Percentiles rank a stretch among this genome's conserved stretches.
These are phyloP conservation scores for Anguilla rostrata DNA, from an alignment of 2,113 vertebrate species.

Conservation along the genomic window DNA sequence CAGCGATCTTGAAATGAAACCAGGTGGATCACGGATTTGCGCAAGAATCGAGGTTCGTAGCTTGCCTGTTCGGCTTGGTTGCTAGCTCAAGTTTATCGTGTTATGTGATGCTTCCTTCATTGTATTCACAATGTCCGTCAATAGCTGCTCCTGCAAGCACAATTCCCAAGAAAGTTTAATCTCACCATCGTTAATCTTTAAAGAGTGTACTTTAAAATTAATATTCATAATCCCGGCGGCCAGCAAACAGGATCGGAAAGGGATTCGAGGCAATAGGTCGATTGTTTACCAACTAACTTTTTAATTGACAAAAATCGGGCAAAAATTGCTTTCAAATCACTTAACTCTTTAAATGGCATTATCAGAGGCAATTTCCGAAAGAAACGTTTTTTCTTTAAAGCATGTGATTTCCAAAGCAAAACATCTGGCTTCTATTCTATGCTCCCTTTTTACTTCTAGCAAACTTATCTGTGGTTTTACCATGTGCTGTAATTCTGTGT, in stretches of 20 bases:
- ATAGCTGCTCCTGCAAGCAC: neutral
- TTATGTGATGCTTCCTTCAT: neutral
- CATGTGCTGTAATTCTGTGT: slow-evolving; percentile 20
- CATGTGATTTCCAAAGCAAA: slow-evolving; percentile 19
- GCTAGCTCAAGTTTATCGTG: neutral
- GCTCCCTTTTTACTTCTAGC: slow-evolving; percentile 4
- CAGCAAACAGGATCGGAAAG: neutral
- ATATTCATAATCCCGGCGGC: neutral
- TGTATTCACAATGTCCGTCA: neutral
- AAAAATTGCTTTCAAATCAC: neutral
- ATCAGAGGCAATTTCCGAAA: slow-evolving; percentile 12
- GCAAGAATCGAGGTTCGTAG: slow-evolving; percentile 19
- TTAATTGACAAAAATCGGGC: neutral
- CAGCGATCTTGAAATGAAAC: slow-evolving; percentile 5
- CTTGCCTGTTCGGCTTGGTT: neutral
- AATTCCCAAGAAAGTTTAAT: neutral
- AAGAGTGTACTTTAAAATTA: neutral
- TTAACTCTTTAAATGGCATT: slow-evolving; percentile 2
- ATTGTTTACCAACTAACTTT: neutral
- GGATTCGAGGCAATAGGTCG: neutral
- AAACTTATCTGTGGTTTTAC: slow-evolving; percentile 30
- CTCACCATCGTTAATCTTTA: neutral
- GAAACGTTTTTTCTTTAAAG: neutral
- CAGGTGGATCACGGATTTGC: neutral
- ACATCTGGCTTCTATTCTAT: slow-evolving; percentile 36